These are phyloP conservation scores for Tetraneura akinire DNA, from an alignment of 1,140 invertebrate species.

Conservation along the genomic window DNA sequence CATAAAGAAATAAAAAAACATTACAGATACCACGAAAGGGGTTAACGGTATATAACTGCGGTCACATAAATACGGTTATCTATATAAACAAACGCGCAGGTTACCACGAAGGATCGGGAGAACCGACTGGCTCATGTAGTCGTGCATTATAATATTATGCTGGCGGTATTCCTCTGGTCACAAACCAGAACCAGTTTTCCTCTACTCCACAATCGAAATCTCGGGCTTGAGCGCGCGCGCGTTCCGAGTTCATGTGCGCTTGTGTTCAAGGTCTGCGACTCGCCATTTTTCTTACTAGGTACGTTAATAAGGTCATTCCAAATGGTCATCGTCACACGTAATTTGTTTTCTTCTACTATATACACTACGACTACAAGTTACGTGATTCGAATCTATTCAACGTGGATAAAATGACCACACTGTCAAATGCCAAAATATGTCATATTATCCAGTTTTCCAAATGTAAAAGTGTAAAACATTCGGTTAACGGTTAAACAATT, in stretches of 20 bases:
- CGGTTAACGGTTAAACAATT: no score
- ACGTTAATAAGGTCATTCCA: slow-evolving; percentile 27
- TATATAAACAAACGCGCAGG: neutral
- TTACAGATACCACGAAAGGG: neutral
- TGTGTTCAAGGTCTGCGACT: slow-evolving; percentile 46
- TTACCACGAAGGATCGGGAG: neutral
- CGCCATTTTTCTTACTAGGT: slow-evolving; percentile 32
- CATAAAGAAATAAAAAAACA: no score
- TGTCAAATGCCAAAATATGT: no score
- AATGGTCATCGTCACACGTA: neutral
- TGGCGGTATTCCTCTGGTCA: slow-evolving; percentile 16
- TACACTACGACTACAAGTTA: no score
- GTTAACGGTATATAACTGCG: slow-evolving; percentile 23
- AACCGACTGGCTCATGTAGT: neutral
- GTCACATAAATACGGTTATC: no score
- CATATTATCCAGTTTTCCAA: no score
- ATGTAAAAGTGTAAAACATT: no score
- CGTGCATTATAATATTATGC: neutral
- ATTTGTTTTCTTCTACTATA: neutral
- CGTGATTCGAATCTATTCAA: neutral
- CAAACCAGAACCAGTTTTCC: slow-evolving; percentile 44
- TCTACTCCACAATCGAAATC: slow-evolving; percentile 16
- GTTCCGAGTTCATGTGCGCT: slow-evolving; percentile 8
- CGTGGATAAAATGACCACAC: neutral
- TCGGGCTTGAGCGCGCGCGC: neutral